Conservation (phyloP, 2,888 invertebrate species). For the Aphidoletes aphidimyza region DNA sequence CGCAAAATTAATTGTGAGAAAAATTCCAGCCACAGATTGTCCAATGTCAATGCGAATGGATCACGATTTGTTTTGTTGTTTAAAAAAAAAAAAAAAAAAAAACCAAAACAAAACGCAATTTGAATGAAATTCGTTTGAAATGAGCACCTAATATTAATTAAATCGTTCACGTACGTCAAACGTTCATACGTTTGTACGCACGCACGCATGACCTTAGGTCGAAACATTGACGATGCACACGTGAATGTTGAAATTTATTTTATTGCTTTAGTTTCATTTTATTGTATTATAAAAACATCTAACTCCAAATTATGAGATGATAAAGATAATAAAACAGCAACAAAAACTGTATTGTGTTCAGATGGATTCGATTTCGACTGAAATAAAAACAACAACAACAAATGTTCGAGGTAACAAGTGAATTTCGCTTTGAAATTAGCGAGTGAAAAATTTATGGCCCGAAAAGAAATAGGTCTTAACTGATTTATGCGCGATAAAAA, state of each 20-base stretch:
- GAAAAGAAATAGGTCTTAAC: constrained; percentile 38
- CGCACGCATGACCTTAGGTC: background rate
- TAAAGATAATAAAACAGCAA: too few species aligned
- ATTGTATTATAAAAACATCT: background rate
- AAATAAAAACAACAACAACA: background rate
- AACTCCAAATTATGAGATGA: background rate
- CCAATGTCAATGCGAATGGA: background rate
- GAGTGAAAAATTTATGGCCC: constrained; percentile 27
- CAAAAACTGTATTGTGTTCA: background rate
- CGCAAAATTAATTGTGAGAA: constrained; percentile 18
- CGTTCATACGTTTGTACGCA: too few species aligned
- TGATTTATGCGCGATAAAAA: constrained; percentile 14
- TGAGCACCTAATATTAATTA: background rate
- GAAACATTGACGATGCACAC: background rate
- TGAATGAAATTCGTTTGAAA: too few species aligned
- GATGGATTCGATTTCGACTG: background rate
- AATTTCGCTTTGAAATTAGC: background rate
- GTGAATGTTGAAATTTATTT: background rate
- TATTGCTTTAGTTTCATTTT: background rate
- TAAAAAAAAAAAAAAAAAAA: too few species aligned
- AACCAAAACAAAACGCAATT: too few species aligned
- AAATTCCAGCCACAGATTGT: background rate
- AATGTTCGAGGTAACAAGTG: background rate
- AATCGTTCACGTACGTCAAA: background rate
- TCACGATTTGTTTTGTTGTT: background rate